Conservation (phyloP, 1,140 invertebrate genomes). For the Lasaia peninsularis region DNA sequence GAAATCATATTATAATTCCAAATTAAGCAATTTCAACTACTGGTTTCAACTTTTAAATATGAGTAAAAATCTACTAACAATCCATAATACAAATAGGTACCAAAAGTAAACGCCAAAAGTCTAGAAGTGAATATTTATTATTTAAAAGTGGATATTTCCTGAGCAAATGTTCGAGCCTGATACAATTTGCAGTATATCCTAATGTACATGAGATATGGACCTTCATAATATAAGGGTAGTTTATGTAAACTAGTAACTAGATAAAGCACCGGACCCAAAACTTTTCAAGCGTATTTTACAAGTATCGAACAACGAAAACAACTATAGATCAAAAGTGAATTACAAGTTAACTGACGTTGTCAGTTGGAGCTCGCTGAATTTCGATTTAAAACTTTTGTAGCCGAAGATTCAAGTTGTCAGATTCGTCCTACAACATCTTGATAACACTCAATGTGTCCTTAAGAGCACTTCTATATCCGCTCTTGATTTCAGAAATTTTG, state of each 20-base stretch:
- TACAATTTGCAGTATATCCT: neutral
- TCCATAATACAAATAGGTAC: too few relatives aligned
- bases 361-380: conserved; percentile 9
- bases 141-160: neutral
- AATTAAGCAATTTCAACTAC: too few relatives aligned
- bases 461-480: neutral
- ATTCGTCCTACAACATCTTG: conserved; percentile 9
- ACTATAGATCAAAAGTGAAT: conserved; percentile 72
- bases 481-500: too few relatives aligned
- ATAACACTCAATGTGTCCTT: conserved; percentile 4
- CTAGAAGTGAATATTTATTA: neutral
- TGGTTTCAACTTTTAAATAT: too few relatives aligned
- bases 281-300: conserved; percentile 54
- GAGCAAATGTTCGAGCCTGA: neutral
- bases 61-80: too few relatives aligned
- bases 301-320: conserved; percentile 61
- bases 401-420: conserved; percentile 11
- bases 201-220: neutral
- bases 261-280: conserved; percentile 47
- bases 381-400: conserved; percentile 12
- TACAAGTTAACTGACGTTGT: conserved; percentile 61
- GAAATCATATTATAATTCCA: too few relatives aligned
- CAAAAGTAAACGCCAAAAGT: too few relatives aligned
- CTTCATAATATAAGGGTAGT: conserved; percentile 2
- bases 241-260: conserved; percentile 7